Conservation (phyloP, 2,888 invertebrate species). For the Netelia fuscicornis region DNA sequence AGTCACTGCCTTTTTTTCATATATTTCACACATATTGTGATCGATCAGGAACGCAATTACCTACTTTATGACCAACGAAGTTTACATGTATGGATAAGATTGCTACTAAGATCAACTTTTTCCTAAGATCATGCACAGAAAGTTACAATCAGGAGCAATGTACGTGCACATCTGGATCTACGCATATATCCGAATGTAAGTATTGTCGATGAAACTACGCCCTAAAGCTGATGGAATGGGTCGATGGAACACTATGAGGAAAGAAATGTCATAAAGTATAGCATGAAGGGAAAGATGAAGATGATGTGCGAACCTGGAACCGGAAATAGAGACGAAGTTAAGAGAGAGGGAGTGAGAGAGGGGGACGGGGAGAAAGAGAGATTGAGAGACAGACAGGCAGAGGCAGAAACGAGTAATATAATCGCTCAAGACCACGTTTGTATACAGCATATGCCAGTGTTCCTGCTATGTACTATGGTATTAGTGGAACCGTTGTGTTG, state of each 20-base stretch:
- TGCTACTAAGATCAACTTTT: neutral
- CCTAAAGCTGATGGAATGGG: neutral
- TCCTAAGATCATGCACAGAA: neutral
- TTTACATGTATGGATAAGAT: too few relatives aligned
- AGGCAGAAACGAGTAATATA: slow-evolving; percentile 47
- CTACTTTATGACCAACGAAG: too few relatives aligned
- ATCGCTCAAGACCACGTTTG: slow-evolving; percentile 37
- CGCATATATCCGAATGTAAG: neutral
- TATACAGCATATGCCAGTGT: slow-evolving; percentile 26
- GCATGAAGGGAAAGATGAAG: neutral
- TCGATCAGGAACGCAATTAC: too few relatives aligned
- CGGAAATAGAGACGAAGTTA: neutral
- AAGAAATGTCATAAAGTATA: neutral
- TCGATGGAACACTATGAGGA: neutral
- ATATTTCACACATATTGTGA: too few relatives aligned
- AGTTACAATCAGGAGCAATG: slow-evolving; percentile 29
- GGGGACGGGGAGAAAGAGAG: neutral
- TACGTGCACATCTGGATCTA: neutral
- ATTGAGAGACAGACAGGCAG: neutral
- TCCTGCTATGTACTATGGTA: slow-evolving; percentile 7
- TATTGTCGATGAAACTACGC: slow-evolving; percentile 27
- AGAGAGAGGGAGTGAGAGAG: neutral
- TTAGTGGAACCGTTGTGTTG: slow-evolving; percentile 33
- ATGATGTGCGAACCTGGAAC: neutral
- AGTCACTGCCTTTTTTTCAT: too few relatives aligned